Percentiles rank a stretch among this genome's conserved stretches.
These are phyloP conservation scores for Mayetiola destructor DNA, from an alignment of 2,888 invertebrate species.

Conservation along the genomic window DNA sequence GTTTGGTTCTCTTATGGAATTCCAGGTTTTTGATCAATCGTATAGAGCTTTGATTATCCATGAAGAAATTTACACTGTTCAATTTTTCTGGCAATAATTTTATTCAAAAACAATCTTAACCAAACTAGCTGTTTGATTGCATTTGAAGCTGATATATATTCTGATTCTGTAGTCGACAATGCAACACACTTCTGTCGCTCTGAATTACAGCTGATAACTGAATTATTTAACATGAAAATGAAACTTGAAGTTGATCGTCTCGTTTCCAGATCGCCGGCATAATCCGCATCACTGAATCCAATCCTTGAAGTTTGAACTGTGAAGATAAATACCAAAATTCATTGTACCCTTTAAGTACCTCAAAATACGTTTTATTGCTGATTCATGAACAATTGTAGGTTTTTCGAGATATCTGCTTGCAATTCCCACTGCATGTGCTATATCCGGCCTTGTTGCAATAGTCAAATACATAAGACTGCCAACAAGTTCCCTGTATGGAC, in stretches of 20 bases:
- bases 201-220: conserved; percentile 23
- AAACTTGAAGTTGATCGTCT: conserved; percentile 26
- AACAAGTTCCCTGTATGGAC: conserved; percentile 17
- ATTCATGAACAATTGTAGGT: conserved; percentile 23
- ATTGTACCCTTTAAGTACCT: conserved; percentile 5
- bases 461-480: conserved; percentile 20
- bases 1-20: conserved; percentile 22
- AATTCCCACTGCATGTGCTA: conserved; percentile 21
- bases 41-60: conserved; percentile 22
- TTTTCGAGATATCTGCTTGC: conserved; percentile 20
- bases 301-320: no score
- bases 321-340: no score
- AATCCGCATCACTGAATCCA: conserved; percentile 26
- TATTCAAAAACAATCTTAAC: conserved; percentile 14
- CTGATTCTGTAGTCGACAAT: conserved; percentile 21
- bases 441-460: conserved; percentile 23
- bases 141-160: conserved; percentile 20
- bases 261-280: conserved; percentile 22
- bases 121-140: conserved; percentile 19
- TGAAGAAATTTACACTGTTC: conserved; percentile 17
- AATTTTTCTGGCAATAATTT: background rate
- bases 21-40: conserved; percentile 21
- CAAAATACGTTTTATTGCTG: conserved; percentile 22
- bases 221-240: conserved; percentile 18
- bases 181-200: conserved; percentile 23